Conservation (phyloP, 2,113 vertebrate species). For the Amphiprion percula region DNA sequence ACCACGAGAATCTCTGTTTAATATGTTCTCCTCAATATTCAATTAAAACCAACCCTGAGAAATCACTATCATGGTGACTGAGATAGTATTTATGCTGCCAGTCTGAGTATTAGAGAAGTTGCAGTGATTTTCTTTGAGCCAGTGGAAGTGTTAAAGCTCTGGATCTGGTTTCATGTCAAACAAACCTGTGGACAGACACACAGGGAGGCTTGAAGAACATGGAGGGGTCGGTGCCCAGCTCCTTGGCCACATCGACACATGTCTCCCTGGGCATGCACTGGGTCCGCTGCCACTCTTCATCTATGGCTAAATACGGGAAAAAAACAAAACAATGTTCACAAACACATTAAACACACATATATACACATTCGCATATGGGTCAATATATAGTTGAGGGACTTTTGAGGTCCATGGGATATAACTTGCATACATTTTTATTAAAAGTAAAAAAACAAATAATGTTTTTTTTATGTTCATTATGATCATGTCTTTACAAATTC, state of each 20-base stretch:
- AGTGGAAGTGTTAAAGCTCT: neutral
- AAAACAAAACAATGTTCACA: neutral
- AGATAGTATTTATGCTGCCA: neutral
- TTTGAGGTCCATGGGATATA: too few relatives aligned
- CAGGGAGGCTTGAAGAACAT: conserved; percentile 98
- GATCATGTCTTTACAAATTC: too few relatives aligned
- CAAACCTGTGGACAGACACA: conserved; percentile 91
- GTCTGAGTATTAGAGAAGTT: neutral
- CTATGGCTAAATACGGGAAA: conserved; percentile 86
- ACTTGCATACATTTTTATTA: too few relatives aligned
- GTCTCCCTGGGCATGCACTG: conserved; percentile 96
- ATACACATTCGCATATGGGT: neutral
- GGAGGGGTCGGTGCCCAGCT: conserved; percentile 89
- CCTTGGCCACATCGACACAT: conserved; percentile 94
- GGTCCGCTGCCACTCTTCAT: conserved; percentile 97
- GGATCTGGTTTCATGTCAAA: conserved; percentile 1
- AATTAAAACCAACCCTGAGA: too few relatives aligned
- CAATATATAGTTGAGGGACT: too few relatives aligned
- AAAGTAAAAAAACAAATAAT: too few relatives aligned
- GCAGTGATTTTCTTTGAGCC: neutral
- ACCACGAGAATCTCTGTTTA: too few relatives aligned
- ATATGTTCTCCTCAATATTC: too few relatives aligned
- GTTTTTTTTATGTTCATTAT: too few relatives aligned
- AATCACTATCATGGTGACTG: too few relatives aligned
- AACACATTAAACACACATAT: too few relatives aligned